A percentile compares a stretch with the other conserved stretches of the same genome.
Conservation (phyloP, 2,797 vertebrate species). For the Sternarchorhynchus goeldii region DNA sequence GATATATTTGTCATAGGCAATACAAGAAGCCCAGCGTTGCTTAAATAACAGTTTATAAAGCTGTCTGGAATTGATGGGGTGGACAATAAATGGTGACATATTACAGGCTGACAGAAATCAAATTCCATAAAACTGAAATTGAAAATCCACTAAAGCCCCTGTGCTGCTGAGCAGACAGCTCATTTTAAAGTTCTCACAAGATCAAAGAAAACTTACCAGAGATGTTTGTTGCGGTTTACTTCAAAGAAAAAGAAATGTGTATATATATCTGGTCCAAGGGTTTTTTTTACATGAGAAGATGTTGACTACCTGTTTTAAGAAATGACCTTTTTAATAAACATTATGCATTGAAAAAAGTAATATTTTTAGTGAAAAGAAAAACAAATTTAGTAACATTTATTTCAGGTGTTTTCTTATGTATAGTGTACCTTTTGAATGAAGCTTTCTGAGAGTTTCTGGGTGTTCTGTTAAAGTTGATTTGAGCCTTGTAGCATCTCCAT, state of each 20-base stretch:
- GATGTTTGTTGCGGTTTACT: slow-evolving; percentile 64
- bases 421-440: no score
- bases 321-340: no score
- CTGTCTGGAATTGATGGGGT: slow-evolving; percentile 77
- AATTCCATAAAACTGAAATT: slow-evolving; percentile 83
- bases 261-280: slow-evolving; percentile 43
- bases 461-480: no score
- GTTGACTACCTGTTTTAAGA: no score
- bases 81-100: slow-evolving; percentile 78
- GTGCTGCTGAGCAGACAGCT: slow-evolving; percentile 72
- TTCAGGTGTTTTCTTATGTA: no score
- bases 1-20: slow-evolving; percentile 77
- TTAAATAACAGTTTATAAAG: slow-evolving; percentile 85
- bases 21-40: slow-evolving; percentile 70
- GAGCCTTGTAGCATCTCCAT: no score
- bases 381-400: no score
- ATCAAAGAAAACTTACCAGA: slow-evolving; percentile 56
- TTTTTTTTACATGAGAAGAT: slow-evolving; percentile 36
- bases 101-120: slow-evolving; percentile 82
- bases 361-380: no score
- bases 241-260: slow-evolving; percentile 43
- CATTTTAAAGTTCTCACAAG: slow-evolving; percentile 71
- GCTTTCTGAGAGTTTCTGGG: no score
- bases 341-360: no score
- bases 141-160: slow-evolving; percentile 73